Evolutionary conservation across 92 coral and sea anemone species (phyloP).

Genomic region (Siderastrea radians): DNA sequence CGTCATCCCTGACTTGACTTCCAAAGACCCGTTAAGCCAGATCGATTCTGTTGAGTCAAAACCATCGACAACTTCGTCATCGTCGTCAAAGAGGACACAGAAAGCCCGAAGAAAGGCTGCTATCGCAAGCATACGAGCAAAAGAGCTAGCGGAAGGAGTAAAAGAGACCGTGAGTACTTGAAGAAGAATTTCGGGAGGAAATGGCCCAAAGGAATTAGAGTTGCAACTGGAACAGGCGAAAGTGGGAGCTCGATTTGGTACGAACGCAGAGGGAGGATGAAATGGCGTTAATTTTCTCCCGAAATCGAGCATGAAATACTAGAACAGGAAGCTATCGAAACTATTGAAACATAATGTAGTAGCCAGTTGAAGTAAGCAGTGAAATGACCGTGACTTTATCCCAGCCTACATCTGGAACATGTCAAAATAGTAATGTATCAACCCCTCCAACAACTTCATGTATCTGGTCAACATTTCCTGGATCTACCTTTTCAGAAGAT

Average conservation of each 20-base stretch:
- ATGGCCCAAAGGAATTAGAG: constrained; percentile 25
- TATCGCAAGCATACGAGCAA: constrained; percentile 14
- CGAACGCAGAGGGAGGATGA: constrained; percentile 34
- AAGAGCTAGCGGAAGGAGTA: constrained; percentile 8
- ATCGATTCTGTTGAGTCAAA: not conserved
- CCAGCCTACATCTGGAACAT: not conserved
- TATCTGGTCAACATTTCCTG: too few species aligned
- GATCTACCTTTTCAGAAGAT: too few species aligned
- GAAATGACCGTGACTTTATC: not conserved
- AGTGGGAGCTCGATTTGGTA: not conserved
- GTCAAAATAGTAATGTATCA: too few species aligned
- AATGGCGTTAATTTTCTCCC: constrained; percentile 17
- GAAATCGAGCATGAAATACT: constrained; percentile 21
- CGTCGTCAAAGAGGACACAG: constrained; percentile 6
- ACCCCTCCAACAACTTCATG: too few species aligned
- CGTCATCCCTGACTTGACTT: not conserved
- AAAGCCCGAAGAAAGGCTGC: constrained; percentile 10
- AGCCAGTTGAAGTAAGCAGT: constrained; percentile 14
- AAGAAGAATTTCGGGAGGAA: constrained; percentile 21
- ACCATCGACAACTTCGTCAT: not conserved
- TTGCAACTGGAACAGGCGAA: constrained; percentile 8
- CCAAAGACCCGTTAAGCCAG: constrained; percentile 17
- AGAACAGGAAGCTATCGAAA: not conserved
- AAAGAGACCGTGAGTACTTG: constrained; percentile 15
- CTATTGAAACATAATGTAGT: not conserved